A percentile compares a stretch with the other conserved stretches of the same genome.
Conservation (phyloP, 2,113 vertebrate species). For the Percina caprodes region DNA sequence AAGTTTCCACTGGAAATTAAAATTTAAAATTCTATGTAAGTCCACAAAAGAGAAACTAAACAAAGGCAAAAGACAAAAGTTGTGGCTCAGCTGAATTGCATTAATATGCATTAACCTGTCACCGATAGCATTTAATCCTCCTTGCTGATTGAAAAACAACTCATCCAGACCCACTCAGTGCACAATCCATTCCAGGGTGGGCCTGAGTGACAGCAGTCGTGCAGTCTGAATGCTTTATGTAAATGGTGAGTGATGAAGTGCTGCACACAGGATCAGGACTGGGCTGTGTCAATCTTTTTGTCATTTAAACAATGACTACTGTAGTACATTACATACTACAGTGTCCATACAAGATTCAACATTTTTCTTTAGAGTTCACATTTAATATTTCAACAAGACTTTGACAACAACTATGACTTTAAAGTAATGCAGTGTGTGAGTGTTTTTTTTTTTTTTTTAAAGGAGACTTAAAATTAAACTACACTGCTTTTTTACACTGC, state of each 20-base stretch:
- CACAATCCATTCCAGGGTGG: slow-evolving; percentile 41
- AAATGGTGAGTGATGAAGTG: slow-evolving; percentile 46
- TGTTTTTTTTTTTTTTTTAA: not conserved
- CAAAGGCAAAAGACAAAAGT: slow-evolving; percentile 40
- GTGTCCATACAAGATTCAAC: not conserved
- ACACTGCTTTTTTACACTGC: not conserved
- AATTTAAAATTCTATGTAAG: not conserved
- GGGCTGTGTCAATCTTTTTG: slow-evolving; percentile 24
- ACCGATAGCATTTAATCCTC: slow-evolving; percentile 57
- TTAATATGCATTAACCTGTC: slow-evolving; percentile 61
- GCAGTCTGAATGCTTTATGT: slow-evolving; percentile 42
- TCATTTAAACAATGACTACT: slow-evolving; percentile 23
- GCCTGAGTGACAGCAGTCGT: slow-evolving; percentile 56
- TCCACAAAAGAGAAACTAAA: slow-evolving; percentile 32
- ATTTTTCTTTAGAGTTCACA: not conserved
- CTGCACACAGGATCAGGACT: slow-evolving; percentile 26
- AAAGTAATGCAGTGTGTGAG: not conserved
- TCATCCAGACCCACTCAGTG: slow-evolving; percentile 49
- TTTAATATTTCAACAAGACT: not conserved
- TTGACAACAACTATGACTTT: not conserved
- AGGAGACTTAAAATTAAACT: not conserved
- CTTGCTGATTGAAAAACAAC: slow-evolving; percentile 61
- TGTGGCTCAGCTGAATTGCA: slow-evolving; percentile 29
- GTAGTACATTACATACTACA: not conserved
- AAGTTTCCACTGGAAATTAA: not conserved